These are phyloP conservation scores for Himalopsyche japonica DNA, from an alignment of 2,888 invertebrate genomes.

Conservation along the genomic window DNA sequence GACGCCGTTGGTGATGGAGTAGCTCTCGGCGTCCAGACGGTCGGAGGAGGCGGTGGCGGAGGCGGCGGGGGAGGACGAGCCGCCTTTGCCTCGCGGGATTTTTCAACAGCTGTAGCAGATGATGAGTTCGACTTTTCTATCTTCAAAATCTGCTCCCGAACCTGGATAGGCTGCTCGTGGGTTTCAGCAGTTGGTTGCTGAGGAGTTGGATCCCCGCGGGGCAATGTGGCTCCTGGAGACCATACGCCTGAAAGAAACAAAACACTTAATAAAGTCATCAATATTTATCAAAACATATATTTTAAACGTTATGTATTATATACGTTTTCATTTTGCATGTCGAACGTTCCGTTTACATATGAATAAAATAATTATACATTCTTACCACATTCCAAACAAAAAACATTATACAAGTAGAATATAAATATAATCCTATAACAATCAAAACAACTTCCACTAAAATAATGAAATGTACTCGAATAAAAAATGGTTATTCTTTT, in stretches of 20 bases:
- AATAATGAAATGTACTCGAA: too few relatives aligned
- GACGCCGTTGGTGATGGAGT: constrained; percentile 73
- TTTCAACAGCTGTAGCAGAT: neutral
- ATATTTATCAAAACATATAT: too few relatives aligned
- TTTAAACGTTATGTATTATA: too few relatives aligned
- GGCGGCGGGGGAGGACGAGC: constrained; percentile 46
- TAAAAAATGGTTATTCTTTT: too few relatives aligned
- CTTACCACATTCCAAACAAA: too few relatives aligned
- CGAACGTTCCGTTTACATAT: too few relatives aligned
- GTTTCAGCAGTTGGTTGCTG: constrained; percentile 41
- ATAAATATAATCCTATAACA: too few relatives aligned
- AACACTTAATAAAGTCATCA: neutral
- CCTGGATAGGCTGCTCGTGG: constrained; percentile 43
- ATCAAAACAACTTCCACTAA: too few relatives aligned
- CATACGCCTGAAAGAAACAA: constrained; percentile 58
- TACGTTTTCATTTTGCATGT: too few relatives aligned
- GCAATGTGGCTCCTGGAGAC: constrained; percentile 56
- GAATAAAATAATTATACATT: too few relatives aligned
- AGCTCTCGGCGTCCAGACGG: constrained; percentile 79
- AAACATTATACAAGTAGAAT: too few relatives aligned
- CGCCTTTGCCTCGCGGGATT: neutral
- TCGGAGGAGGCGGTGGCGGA: constrained; percentile 65
- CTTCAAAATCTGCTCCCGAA: constrained; percentile 1
- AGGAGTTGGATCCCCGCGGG: constrained; percentile 45
- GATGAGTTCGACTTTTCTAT: constrained; percentile 10